Evolutionary conservation across 1,140 invertebrate species (phyloP).

Genomic region (Leptinotarsa defecta): DNA sequence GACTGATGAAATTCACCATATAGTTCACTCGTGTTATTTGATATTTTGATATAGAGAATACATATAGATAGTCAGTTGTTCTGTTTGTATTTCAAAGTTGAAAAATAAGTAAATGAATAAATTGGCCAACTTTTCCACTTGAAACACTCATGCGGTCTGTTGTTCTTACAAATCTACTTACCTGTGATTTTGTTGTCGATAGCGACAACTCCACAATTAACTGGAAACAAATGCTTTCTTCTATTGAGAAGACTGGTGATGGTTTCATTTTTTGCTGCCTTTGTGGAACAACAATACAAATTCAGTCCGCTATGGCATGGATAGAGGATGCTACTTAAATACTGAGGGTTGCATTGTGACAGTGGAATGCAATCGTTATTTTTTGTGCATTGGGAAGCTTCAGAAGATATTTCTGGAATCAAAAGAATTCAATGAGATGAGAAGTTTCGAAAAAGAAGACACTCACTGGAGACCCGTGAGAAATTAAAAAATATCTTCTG

Average conservation of each 20-base stretch:
- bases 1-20: too few species aligned
- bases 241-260: not conserved
- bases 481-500: too few species aligned
- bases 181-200: constrained; percentile 55
- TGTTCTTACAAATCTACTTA: not conserved
- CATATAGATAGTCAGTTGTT: too few species aligned
- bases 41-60: too few species aligned
- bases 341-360: constrained; percentile 6
- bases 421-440: not conserved
- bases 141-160: too few species aligned
- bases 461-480: too few species aligned
- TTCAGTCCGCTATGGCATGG: constrained; percentile 30
- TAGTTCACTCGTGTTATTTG: too few species aligned
- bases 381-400: constrained; percentile 17
- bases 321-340: constrained; percentile 14
- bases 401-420: not conserved
- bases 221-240: constrained; percentile 33
- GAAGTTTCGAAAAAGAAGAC: too few species aligned
- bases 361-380: constrained; percentile 20
- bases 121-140: too few species aligned
- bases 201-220: constrained; percentile 38
- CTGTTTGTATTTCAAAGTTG: too few species aligned
- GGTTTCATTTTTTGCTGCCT: constrained; percentile 16
- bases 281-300: constrained; percentile 23
- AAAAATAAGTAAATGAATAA: too few species aligned